Percentiles rank a stretch among this genome's conserved stretches.
Evolutionary conservation across 2,797 vertebrate species (phyloP).

Genomic region (Diceros bicornis): DNA sequence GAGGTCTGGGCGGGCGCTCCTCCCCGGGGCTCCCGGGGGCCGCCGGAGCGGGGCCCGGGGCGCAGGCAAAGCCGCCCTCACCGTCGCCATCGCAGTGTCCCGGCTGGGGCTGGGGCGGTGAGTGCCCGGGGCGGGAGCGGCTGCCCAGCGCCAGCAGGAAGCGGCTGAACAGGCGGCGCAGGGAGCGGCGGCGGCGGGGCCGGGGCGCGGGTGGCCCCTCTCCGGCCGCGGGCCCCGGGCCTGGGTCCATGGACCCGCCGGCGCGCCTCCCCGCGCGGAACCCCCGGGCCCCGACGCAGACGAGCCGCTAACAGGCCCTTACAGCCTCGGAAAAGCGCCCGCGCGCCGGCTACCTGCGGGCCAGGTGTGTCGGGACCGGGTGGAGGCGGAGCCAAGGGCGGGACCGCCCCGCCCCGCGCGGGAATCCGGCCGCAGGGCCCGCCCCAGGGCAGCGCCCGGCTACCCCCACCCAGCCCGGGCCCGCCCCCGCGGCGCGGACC

Average conservation of each 20-base stretch:
- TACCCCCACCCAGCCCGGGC: not conserved
- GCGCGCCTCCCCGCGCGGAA: constrained; percentile 68
- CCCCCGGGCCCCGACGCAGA: not conserved
- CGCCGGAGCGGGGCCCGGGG: constrained; percentile 18
- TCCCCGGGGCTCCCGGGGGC: constrained; percentile 67
- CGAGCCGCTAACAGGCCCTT: not conserved
- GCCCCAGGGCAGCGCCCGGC: constrained; percentile 34
- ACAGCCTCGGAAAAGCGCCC: not conserved
- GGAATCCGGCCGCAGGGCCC: constrained; percentile 60
- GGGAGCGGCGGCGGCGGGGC: constrained; percentile 83
- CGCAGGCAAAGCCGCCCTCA: constrained; percentile 80
- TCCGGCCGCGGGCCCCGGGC: constrained; percentile 12
- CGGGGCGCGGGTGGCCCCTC: constrained; percentile 81
- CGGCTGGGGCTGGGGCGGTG: constrained; percentile 49
- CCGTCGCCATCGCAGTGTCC: constrained; percentile 70
- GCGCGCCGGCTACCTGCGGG: constrained; percentile 81
- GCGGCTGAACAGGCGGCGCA: constrained; percentile 81
- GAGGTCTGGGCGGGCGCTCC: constrained; percentile 62
- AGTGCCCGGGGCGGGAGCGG: constrained; percentile 77
- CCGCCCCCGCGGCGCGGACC: not conserved
- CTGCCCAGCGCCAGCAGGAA: constrained; percentile 80
- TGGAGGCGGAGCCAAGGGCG: constrained; percentile 70
- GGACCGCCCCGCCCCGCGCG: constrained; percentile 69
- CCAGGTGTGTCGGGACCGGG: constrained; percentile 80
- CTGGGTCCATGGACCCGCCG: constrained; percentile 74